A percentile compares a stretch with the other conserved stretches of the same genome.
These are phyloP conservation scores for Parambassis ranga DNA, from an alignment of 2,797 vertebrate genomes.

Conservation along the genomic window DNA sequence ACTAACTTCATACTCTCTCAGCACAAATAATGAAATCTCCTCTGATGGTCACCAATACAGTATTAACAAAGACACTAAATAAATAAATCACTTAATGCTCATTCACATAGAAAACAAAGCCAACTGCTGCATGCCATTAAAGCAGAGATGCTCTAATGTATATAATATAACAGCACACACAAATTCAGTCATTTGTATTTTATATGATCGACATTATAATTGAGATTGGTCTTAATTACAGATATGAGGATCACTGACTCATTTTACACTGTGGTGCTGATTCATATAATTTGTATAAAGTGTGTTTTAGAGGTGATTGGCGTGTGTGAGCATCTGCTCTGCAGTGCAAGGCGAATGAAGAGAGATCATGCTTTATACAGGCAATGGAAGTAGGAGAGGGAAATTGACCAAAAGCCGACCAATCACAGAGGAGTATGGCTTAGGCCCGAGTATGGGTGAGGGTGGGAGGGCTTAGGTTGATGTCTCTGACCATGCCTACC, in stretches of 20 bases:
- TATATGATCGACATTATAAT: too few relatives aligned
- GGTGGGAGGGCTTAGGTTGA: conserved; percentile 33
- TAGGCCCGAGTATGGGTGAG: conserved; percentile 1
- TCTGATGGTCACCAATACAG: too few relatives aligned
- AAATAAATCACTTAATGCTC: not conserved
- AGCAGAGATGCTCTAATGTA: too few relatives aligned
- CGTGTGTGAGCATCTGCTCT: not conserved
- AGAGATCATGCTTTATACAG: conserved; percentile 61
- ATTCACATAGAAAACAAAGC: not conserved
- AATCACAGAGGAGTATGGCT: conserved; percentile 24
- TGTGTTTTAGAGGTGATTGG: conserved; percentile 28
- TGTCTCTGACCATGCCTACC: conserved; percentile 37
- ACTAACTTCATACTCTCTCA: too few relatives aligned
- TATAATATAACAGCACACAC: too few relatives aligned
- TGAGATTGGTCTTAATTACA: not conserved
- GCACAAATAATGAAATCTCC: too few relatives aligned
- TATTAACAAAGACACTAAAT: too few relatives aligned
- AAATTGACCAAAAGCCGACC: conserved; percentile 29
- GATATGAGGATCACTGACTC: not conserved
- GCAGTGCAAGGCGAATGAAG: conserved; percentile 3
- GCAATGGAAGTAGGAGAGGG: conserved; percentile 8
- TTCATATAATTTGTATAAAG: conserved; percentile 19
- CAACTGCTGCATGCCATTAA: not conserved
- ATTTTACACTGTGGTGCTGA: conserved; percentile 37
- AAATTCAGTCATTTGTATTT: too few relatives aligned